Base-by-base conservation (phyloP, 2,797 vertebrate species). In the Gephyroberyx darwinii region DNA sequence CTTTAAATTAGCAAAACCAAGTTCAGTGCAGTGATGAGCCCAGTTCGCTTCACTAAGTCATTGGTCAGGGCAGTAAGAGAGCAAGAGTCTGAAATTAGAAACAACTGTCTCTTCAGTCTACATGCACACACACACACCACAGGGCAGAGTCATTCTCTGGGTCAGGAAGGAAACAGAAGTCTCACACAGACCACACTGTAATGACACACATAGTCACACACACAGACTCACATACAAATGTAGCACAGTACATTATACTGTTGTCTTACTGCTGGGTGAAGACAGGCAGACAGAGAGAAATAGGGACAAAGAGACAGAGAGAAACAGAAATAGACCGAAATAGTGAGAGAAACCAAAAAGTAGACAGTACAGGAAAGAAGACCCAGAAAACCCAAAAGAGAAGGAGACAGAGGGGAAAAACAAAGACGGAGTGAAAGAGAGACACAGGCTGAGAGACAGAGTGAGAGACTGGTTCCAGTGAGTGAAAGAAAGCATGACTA, bases 401-500 rank as follows among this genome's bases (percentile, higher is more conserved):
- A 61, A 71, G 33, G 14, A 57, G 33, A 37, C 54, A 5, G 39
- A 26, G 17, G 26, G 26, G 26, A 26, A 26, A 26, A 26, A 26
- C 26, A 26, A 26, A 26, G 26, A 26, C 26, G 2, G 26, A n/a
- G 68, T 54, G 31, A 54, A 5, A 52, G 50, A 13, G 5, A 31
- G 45, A 33, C 26, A 2, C 26, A 26, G 26, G 26, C 26, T 26
- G 12, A 63, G 20, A 48, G 31, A 70, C 2, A 30, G 13, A 55
- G 65, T 4, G 31, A 73, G 57, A 59, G 16, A 45, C 48, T 62
- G 48, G 5, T 77, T 78, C 60, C 66, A 72, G 58, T 31, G 53
- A 69, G 54, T 31, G 67, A 39, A 51, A 45, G 66, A 72, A 86
- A 84, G 79, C 84, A 86, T 68, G 75, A 81, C 82, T 71, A 47